Conservation (phyloP, 1,140 invertebrate genomes). For the Phocides pigmalion region DNA sequence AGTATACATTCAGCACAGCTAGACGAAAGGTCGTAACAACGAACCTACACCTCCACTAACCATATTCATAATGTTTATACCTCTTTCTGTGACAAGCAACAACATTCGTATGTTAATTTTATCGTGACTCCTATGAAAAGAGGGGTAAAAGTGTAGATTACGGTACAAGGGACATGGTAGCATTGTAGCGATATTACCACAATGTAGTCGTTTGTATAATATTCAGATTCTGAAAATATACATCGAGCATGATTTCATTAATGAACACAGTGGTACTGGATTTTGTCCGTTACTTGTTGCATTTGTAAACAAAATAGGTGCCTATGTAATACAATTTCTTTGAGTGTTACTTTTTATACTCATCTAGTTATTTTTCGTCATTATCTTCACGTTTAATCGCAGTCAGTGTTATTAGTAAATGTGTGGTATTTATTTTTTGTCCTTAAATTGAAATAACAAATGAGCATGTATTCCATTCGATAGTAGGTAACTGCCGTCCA, state of each 20-base stretch:
- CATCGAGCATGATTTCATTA: slow-evolving; percentile 41
- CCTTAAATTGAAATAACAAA: too few species aligned
- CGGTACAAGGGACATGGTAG: slow-evolving; percentile 44
- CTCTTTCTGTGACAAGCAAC: slow-evolving; percentile 40
- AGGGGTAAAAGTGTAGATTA: slow-evolving; percentile 73
- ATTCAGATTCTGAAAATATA: slow-evolving; percentile 56
- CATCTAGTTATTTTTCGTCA: too few species aligned
- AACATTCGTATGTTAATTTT: slow-evolving; percentile 76
- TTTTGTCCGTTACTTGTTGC: slow-evolving; percentile 41
- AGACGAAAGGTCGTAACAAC: slow-evolving; percentile 2
- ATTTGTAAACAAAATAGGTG: slow-evolving; percentile 20
- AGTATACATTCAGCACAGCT: background rate
- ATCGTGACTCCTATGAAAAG: slow-evolving; percentile 65
- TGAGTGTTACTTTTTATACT: background rate
- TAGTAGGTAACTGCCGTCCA: too few species aligned
- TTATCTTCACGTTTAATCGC: too few species aligned
- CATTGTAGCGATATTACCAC: slow-evolving; percentile 53
- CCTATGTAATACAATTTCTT: too few species aligned
- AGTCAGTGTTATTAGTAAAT: too few species aligned
- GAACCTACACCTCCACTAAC: slow-evolving; percentile 23
- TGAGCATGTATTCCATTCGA: too few species aligned
- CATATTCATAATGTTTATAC: slow-evolving; percentile 41
- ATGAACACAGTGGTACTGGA: slow-evolving; percentile 49
- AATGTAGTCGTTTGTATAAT: slow-evolving; percentile 72
- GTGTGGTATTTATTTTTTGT: too few species aligned